A percentile compares a stretch with the other conserved stretches of the same genome.
These are phyloP conservation scores for Diadema setosum DNA, from an alignment of 35 echinoderm and acorn worm genomes.

Conservation along the genomic window DNA sequence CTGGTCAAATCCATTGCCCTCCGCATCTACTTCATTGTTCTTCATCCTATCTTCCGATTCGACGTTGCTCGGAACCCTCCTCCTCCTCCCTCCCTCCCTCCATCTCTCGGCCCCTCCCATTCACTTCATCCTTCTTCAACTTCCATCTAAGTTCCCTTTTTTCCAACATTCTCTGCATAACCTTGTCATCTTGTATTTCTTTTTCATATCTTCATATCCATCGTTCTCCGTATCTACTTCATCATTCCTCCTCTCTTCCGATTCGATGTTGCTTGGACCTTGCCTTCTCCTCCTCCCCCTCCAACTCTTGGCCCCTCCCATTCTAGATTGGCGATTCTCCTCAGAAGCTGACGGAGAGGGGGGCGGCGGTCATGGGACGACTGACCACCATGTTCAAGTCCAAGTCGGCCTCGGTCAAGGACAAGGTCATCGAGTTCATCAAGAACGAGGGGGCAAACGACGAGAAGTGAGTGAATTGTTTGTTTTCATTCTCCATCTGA, in stretches of 20 bases:
- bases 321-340: conserved; percentile 79
- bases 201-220: neutral
- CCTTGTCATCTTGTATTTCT: neutral
- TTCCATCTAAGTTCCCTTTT: neutral
- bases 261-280: too few species aligned
- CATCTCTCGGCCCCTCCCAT: neutral
- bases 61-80: neutral
- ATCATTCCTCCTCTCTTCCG: neutral
- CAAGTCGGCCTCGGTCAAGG: conserved; percentile 83
- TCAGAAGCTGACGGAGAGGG: conserved; percentile 83
- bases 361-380: conserved; percentile 82
- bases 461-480: conserved; percentile 94
- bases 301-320: conserved; percentile 1
- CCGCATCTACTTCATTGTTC: neutral
- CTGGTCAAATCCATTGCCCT: too few species aligned
- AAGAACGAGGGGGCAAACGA: conserved; percentile 82
- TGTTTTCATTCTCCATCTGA: too few species aligned
- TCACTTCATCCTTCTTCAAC: neutral
- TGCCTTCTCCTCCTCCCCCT: neutral
- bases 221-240: neutral
- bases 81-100: neutral
- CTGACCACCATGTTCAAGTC: conserved; percentile 83
- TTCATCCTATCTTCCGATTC: neutral
- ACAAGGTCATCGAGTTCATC: conserved; percentile 91
- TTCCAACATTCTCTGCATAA: too few species aligned